Percentiles rank a stretch among this genome's conserved stretches.
These are phyloP conservation scores for Micrasema minimum DNA, from an alignment of 1,140 invertebrate genomes.

Conservation along the genomic window DNA sequence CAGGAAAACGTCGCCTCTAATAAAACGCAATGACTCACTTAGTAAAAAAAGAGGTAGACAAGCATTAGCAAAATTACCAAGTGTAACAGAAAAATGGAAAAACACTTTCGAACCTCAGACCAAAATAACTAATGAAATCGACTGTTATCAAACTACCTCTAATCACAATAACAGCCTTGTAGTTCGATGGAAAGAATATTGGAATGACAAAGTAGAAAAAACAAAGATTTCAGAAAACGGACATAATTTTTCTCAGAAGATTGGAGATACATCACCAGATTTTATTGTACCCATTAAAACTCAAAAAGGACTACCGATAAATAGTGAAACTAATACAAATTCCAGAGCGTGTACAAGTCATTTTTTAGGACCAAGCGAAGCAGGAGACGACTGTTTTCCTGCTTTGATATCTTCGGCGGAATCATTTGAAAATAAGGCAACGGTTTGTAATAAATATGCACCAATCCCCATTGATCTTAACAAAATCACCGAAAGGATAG, in stretches of 20 bases:
- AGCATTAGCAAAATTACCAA: slow-evolving; percentile 61
- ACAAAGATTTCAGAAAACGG: slow-evolving; percentile 31
- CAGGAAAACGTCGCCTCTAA: slow-evolving; percentile 58
- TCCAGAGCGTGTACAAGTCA: background rate
- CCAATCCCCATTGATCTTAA: slow-evolving; percentile 38
- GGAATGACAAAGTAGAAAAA: slow-evolving; percentile 57
- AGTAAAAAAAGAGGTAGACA: slow-evolving; percentile 63
- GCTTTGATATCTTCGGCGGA: slow-evolving; percentile 4
- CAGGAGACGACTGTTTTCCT: slow-evolving; percentile 2
- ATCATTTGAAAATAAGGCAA: background rate
- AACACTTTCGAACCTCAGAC: slow-evolving; percentile 48
- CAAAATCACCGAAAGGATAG: slow-evolving; percentile 44
- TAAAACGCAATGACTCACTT: slow-evolving; percentile 62
- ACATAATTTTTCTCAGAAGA: slow-evolving; percentile 6
- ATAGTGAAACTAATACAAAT: background rate
- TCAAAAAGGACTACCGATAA: background rate
- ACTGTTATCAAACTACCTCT: slow-evolving; percentile 16
- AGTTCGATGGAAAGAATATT: slow-evolving; percentile 62
- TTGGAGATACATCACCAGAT: background rate
- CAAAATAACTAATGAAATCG: slow-evolving; percentile 38
- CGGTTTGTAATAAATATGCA: slow-evolving; percentile 27
- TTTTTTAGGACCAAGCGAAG: slow-evolving; percentile 16
- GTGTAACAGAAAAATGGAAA: slow-evolving; percentile 54
- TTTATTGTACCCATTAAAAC: background rate
- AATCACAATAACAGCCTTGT: slow-evolving; percentile 57